Base-by-base conservation (phyloP, 1,140 invertebrate species). In the Drosophila rufa region DNA sequence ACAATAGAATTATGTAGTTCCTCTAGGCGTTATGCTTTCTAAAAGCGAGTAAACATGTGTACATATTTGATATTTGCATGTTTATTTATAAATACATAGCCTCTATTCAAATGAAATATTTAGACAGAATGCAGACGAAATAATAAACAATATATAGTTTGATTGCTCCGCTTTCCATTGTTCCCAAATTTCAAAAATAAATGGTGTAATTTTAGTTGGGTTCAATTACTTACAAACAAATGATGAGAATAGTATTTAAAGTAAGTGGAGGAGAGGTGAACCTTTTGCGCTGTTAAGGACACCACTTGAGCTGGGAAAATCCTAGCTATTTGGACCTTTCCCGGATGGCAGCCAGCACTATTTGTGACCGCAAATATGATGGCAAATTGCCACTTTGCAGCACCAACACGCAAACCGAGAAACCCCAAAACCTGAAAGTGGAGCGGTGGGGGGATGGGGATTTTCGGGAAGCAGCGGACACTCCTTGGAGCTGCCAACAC, bases 311-410 rank as follows among this genome's bases (percentile, higher is more conserved):
- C 56, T 38, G 17, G 19, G 14, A 68, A 55, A 55, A 30, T 73
- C 30, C 67, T 15, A 45, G 38, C 45, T 47, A 43, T 59, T 71
- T 51, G 12, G 47, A 40, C 53, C 30, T 43, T 50, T 38, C 22
- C 27, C 53, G 46, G 3, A 15, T 15, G 53, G 65, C 36, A 30
- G 30, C 19, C 51, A 38, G 19, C 45, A 58, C 69, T 71, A 33
- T 59, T 73, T 68, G 42, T 27, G 55, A 61, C 62, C 75, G 43
- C 79, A 79, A 80, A 76, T 77, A 77, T 87, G 80, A 78, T 80
- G 75, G 75, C 83, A 75, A 89, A 79, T 89, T 81, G 78, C 74
- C 62, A 83, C 76, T 80, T 89, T 80, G 66, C 57, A 61, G 55
- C 43, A 57, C 50, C 40, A 53, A 48, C 43, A 60, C 55, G 36